Evolutionary conservation across 2,888 invertebrate genomes (phyloP), one percentile per base, ranked within the genome.

Genomic region (Gortyna flavago): DNA sequence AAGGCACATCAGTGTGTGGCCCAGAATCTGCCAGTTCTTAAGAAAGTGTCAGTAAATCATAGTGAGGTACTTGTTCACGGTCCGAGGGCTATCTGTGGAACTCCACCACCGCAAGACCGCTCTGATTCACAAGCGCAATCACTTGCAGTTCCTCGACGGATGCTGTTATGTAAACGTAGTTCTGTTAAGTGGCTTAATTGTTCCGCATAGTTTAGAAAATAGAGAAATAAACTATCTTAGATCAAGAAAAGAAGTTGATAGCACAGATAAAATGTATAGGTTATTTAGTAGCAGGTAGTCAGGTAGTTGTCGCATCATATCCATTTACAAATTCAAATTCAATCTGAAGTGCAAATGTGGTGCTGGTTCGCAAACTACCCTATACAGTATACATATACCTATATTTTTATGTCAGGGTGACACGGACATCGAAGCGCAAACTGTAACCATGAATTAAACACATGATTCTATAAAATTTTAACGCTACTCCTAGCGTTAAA

Each of bases 91-190:
- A 88, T 84, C 77, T 86, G 88, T 89, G 86, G 83, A 88, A 79
- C 79, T 70, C 64, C 71, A 86, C 86, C 82, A 85, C 75, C 75
- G 70, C 77, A 72, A 79, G 75, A 88, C 51, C 89, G 92, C 89
- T 92, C 91, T 91, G 88, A 89, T 92, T 91, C 86, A 88, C 92
- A 88, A 73, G 67, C 68, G 81, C 82, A 87, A 87, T 88, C 85
- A 84, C 80, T 87, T 88, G 79, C 74, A 75, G 87, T 85, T 85
- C 87, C 88, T 87, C 65, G 68, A 84, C 68, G 41, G 32, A 32
- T 76, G 68, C 48, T 64, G 72, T 84, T 79, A 85, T 77, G 75
- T 87, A 85, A 84, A 84, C 18, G 62, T 59, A n/a, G n/a, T 57
- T 11, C 41, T 69, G 54, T 68, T 68, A 35, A 72, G 29, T 70